Base-by-base conservation (phyloP, 1,140 invertebrate genomes). In the Pseudomyrmex concolor region DNA sequence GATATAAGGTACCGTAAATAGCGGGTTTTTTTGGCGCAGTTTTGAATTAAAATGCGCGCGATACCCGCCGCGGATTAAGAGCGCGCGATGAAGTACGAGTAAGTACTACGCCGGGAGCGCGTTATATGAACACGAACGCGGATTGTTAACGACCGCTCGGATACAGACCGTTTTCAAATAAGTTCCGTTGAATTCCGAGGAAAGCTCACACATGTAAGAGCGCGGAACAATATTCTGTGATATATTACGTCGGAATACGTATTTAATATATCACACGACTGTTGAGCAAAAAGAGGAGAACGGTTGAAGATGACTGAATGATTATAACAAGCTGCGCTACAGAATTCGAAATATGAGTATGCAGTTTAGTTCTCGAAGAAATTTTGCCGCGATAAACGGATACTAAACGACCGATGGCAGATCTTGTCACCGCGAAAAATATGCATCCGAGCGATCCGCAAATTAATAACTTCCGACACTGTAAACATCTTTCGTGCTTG, bases 391-490 rank as follows among this genome's bases (percentile, higher is more conserved):
- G 17, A 22, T 55, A 55, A 77, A 22, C 13, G 13, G 13, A 5
- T 13, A 13, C 10, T 67, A 67, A 77, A 68, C 50, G 67, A 34
- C 60, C 67, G 74, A 68, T 77, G 54, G 17, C 34, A 50, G 55
- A 45, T 77, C 25, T 55, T 57, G 9, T 77, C 34, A 34, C 34
- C 0, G 34, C 5, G 63, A 10, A 68, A 77, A 67, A 67, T 77
- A 77, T 55, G 34, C 15, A 50, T 55, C 34, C 34, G 50, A 4
- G 34, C 34, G 74, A 55, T 67, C 55, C 34, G 34, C 17, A 50
- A 77, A 77, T 77, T 77, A 77, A 77, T 77, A 77, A 77, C 50
- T 77, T 22, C 34, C 34, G 34, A 57, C 63, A 77, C 22, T 68
- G 74, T 77, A 77, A 77, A 77, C 25, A 77, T 9, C 50, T 55